phyloP scores from a whole-genome alignment of 2,888 invertebrate species.

The Buathra laborator region DNA sequence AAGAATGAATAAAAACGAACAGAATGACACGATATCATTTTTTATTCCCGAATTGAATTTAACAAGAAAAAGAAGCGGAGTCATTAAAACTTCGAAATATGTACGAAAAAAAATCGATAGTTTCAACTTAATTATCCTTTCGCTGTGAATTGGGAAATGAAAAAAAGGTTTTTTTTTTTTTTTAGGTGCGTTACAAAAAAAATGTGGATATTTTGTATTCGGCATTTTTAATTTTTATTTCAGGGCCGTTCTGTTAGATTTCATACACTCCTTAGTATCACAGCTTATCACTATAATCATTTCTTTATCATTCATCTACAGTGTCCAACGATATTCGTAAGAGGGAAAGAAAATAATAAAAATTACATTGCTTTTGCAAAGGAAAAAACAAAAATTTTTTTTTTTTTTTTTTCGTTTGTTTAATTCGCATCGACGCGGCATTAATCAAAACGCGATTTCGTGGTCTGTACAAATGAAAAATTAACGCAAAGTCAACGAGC shows the following conservation, averaged over 20 bases:
- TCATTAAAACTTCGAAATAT: slow-evolving; percentile 62
- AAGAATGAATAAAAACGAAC: slow-evolving; percentile 81
- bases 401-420: neutral
- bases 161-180: neutral
- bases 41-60: slow-evolving; percentile 44
- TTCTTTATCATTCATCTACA: slow-evolving; percentile 46
- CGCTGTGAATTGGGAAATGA: neutral
- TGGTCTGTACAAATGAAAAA: slow-evolving; percentile 56
- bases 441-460: slow-evolving; percentile 21
- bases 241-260: slow-evolving; percentile 74
- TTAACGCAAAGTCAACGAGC: slow-evolving; percentile 38
- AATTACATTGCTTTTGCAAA: neutral
- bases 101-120: slow-evolving; percentile 35
- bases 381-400: too few relatives aligned
- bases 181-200: neutral
- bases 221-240: slow-evolving; percentile 73
- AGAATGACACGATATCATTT: slow-evolving; percentile 75
- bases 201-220: neutral
- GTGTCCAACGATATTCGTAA: slow-evolving; percentile 54
- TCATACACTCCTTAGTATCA: slow-evolving; percentile 81
- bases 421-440: neutral
- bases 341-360: slow-evolving; percentile 29
- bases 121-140: slow-evolving; percentile 47
- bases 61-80: slow-evolving; percentile 14
- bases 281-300: slow-evolving; percentile 80